These are phyloP conservation scores for Actinia equina DNA, from an alignment of 64 coral and sea anemone species.

Conservation along the genomic window DNA sequence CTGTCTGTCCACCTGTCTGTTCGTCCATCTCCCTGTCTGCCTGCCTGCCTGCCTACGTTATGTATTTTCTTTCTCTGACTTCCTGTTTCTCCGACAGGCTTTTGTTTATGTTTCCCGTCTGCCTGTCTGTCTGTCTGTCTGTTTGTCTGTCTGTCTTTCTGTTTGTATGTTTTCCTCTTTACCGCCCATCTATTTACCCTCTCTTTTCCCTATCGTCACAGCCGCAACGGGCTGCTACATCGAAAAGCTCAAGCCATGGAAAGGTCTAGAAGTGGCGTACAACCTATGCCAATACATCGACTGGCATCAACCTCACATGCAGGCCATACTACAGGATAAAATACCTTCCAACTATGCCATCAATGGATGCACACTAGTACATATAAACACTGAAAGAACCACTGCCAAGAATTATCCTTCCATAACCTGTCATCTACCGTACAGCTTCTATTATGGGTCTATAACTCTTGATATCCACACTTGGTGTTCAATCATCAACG, in stretches of 20 bases:
- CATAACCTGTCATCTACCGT: conserved; percentile 1
- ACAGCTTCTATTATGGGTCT: conserved; percentile 28
- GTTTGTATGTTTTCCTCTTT: not conserved
- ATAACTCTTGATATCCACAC: conserved; percentile 30
- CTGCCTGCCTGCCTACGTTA: no score
- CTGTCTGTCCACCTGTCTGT: no score
- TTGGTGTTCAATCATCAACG: conserved; percentile 45
- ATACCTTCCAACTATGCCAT: not conserved
- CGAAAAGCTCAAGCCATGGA: conserved; percentile 26
- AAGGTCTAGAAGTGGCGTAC: conserved; percentile 44
- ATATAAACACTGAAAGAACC: not conserved
- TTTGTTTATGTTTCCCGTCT: no score
- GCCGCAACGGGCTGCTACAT: conserved; percentile 13
- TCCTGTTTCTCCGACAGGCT: no score
- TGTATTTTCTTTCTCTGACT: no score
- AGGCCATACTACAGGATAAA: conserved; percentile 13
- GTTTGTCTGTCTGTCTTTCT: not conserved
- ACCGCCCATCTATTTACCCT: not conserved
- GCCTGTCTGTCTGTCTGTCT: no score
- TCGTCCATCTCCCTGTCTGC: no score
- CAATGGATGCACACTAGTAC: not conserved
- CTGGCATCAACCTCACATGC: conserved; percentile 19
- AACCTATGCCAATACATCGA: conserved; percentile 20
- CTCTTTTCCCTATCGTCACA: not conserved
- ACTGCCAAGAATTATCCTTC: not conserved